Evolutionary conservation across 2,797 vertebrate species (phyloP).

Genomic region (Sitta carolinensis): DNA sequence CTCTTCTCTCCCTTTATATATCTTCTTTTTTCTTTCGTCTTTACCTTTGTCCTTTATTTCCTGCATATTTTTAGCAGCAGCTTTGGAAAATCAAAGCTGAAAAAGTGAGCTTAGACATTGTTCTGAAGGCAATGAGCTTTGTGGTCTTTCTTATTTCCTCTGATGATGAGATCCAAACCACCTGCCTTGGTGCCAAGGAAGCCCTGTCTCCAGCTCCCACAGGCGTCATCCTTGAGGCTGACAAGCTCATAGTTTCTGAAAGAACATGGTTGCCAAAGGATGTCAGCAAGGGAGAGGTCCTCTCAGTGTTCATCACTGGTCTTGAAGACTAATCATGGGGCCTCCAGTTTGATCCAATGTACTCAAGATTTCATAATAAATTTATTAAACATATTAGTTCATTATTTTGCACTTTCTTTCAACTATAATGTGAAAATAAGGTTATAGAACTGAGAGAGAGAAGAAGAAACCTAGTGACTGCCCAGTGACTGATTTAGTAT

Average conservation of each 20-base stretch:
- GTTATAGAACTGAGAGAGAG: neutral
- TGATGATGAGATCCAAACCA: neutral
- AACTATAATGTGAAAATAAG: neutral
- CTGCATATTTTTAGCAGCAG: neutral
- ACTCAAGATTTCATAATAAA: neutral
- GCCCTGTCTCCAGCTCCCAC: neutral
- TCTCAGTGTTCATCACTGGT: neutral
- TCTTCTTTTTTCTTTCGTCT: neutral
- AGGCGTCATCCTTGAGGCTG: slow-evolving; percentile 11
- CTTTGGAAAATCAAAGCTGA: neutral
- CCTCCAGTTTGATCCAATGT: neutral
- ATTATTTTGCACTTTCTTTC: neutral
- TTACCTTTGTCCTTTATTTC: neutral
- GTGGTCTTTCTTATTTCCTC: neutral
- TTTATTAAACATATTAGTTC: neutral
- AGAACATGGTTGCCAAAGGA: neutral
- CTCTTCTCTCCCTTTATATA: neutral
- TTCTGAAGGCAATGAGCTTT: neutral
- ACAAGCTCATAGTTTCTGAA: slow-evolving; percentile 19
- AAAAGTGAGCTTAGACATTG: neutral
- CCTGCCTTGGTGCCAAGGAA: neutral
- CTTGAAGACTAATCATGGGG: neutral
- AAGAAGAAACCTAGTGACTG: neutral
- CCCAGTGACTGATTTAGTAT: neutral
- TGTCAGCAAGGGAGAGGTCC: neutral